Base-by-base conservation (phyloP, 2,888 invertebrate species). In the Phortica magna region DNA sequence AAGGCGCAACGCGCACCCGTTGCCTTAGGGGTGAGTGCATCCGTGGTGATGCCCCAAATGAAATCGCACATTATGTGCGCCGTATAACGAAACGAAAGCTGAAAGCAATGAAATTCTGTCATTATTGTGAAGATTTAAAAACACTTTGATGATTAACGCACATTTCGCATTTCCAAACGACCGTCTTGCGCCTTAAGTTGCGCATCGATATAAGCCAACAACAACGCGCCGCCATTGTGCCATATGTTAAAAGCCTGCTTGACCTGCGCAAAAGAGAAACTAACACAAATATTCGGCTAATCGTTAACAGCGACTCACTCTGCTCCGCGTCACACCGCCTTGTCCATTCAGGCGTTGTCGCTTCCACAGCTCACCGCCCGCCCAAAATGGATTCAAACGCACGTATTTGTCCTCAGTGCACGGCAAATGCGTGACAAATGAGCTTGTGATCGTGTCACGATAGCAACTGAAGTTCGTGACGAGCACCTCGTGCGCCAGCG, bases 311-410 rank as follows among this genome's bases (percentile, higher is more conserved):
- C 12, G 7, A 41, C 70, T 76, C 83, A 93, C 91, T 80, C 92
- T 93, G 57, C 91, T 93, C 10, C 90, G 88, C 0, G 93, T 93
- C 22, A 94, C 92, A 5, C 92, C 92, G 0, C 93, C 92, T 0
- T 93, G 92, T n/a, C 92, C 81, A 73, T 92, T 92, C 0, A 88
- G 80, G 48, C 94, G 90, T 7, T 91, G 85, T 1, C 88, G 88
- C 79, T 93, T 93, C 94, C 94, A 93, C 3, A 70, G 77, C 0
- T 88, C 88, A 0, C 84, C 89, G 0, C 71, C 19, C 6, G 78
- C 77, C 22, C 89, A 84, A 76, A 88, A 88, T 0, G 88, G 88
- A 77, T 82, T 86, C 2, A 80, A 71, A 2, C 61, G 64, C 9
- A 76, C 83, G 71, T 82, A 83, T 67, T 79, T 83, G 17, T 88